Base-by-base conservation (phyloP, 2,888 invertebrate genomes). In the Timandra comae region DNA sequence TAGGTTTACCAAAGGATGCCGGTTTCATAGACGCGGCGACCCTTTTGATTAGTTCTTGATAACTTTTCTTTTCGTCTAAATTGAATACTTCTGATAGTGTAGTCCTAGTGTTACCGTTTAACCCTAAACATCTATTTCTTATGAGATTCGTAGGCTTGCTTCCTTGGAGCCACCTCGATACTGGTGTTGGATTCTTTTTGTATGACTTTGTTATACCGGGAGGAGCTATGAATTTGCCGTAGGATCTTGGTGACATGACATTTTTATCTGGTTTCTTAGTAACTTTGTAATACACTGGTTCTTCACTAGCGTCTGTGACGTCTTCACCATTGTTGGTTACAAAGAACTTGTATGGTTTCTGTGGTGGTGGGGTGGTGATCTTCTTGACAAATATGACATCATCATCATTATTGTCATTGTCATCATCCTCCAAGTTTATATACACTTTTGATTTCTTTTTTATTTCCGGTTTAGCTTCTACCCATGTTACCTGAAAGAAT, bases 11-110 rank as follows among this genome's bases (percentile, higher is more conserved):
- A 5, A 53, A 40, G 13, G 55, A 29, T 3, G 58, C 26, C 4
- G 74, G 63, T 47, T 66, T 76, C 40, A 66, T 59, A 4, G 66
- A 66, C 2, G 43, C 56, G 0, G 74, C 59, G 3, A 82, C 77
- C 49, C 71, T 69, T 29, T 72, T 77, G 21, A 90, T 79, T 24
- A 89, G 55, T 57, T 88, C 86, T 49, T 82, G 81, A 47, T 89
- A 89, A 52, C 78, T 80, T 50, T 68, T 75, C 53, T 88, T 89
- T 43, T 89, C 88, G 47, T 88, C 87, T 53, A 89, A 68, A 59
- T 88, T 80, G 44, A 87, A 87, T 33, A 88, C 80, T 60, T 87
- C 85, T 19, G 85, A 74, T 22, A 87, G 54, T 30, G 79, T 76
- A 7, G 76, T 62, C 40, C 71, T 67, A 19, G 59, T 53, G 32